A percentile compares a stretch with the other conserved stretches of the same genome.
Conservation (phyloP, 2,888 invertebrate species). For the Papilio protenor region DNA sequence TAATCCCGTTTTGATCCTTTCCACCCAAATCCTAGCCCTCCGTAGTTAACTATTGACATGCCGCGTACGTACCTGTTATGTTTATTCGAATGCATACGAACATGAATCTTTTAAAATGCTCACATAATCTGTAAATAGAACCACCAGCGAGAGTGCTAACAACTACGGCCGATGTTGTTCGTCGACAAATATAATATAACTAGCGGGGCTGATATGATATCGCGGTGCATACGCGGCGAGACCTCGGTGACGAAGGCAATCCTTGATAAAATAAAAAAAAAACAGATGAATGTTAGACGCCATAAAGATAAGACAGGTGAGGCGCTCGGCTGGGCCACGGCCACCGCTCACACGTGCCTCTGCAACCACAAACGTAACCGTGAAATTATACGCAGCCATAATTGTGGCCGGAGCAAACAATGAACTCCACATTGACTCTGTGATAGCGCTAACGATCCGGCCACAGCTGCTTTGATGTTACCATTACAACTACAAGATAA, state of each 20-base stretch:
- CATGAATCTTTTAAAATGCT: slow-evolving; percentile 39
- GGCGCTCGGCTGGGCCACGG: slow-evolving; percentile 62
- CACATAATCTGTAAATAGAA: slow-evolving; percentile 42
- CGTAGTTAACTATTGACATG: slow-evolving; percentile 83
- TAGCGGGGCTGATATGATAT: slow-evolving; percentile 71
- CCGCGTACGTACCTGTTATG: slow-evolving; percentile 73
- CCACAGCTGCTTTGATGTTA: slow-evolving; percentile 55
- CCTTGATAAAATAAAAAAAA: slow-evolving; percentile 76
- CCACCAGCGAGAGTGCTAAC: slow-evolving; percentile 50
- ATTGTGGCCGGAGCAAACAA: slow-evolving; percentile 69
- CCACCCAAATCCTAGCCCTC: slow-evolving; percentile 85
- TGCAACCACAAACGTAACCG: slow-evolving; percentile 58
- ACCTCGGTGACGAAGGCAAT: slow-evolving; percentile 71
- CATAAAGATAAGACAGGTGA: slow-evolving; percentile 79
- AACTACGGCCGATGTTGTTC: slow-evolving; percentile 61
- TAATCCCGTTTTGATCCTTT: slow-evolving; percentile 89
- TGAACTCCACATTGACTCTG: slow-evolving; percentile 69
- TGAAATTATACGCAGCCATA: slow-evolving; percentile 69
- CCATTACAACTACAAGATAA: neutral
- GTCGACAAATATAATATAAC: slow-evolving; percentile 68
- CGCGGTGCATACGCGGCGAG: slow-evolving; percentile 56
- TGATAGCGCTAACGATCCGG: slow-evolving; percentile 63
- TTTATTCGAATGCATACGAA: slow-evolving; percentile 55
- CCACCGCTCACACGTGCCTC: slow-evolving; percentile 71
- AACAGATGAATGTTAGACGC: slow-evolving; percentile 70